phyloP scores from a whole-genome alignment of 2,888 invertebrate species.

The Physocephala rufipes region DNA sequence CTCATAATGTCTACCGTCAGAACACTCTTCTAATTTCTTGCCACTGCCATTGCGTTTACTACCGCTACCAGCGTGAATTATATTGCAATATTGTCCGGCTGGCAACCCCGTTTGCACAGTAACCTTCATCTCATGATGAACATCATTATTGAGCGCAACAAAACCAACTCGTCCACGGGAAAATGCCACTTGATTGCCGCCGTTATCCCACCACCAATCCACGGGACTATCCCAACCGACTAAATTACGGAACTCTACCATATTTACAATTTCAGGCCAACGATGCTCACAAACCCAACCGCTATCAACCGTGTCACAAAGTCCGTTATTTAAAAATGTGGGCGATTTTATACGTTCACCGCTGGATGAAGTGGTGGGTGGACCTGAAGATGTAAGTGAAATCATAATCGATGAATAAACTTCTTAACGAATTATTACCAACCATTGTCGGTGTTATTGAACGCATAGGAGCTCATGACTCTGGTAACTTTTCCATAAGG shows the following conservation, averaged over 20 bases:
- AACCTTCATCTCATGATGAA: constrained; percentile 67
- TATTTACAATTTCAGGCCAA: constrained; percentile 80
- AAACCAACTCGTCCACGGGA: constrained; percentile 78
- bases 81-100: constrained; percentile 83
- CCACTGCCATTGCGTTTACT: constrained; percentile 44
- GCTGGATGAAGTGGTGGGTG: constrained; percentile 69
- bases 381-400: background rate
- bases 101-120: constrained; percentile 73
- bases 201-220: constrained; percentile 81
- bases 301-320: constrained; percentile 68
- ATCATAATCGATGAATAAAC: too few relatives aligned
- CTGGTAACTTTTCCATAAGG: constrained; percentile 77
- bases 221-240: constrained; percentile 70
- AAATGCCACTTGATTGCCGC: constrained; percentile 82
- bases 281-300: constrained; percentile 88
- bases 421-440: background rate
- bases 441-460: constrained; percentile 69
- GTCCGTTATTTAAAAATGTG: constrained; percentile 70
- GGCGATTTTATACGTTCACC: constrained; percentile 72
- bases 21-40: constrained; percentile 12
- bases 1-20: constrained; percentile 39
- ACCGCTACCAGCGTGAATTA: constrained; percentile 73
- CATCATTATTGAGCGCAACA: constrained; percentile 76
- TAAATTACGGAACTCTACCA: constrained; percentile 78
- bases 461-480: constrained; percentile 85